These are phyloP conservation scores for Poecilia velifera DNA, from an alignment of 2,797 vertebrate genomes.

Conservation along the genomic window DNA sequence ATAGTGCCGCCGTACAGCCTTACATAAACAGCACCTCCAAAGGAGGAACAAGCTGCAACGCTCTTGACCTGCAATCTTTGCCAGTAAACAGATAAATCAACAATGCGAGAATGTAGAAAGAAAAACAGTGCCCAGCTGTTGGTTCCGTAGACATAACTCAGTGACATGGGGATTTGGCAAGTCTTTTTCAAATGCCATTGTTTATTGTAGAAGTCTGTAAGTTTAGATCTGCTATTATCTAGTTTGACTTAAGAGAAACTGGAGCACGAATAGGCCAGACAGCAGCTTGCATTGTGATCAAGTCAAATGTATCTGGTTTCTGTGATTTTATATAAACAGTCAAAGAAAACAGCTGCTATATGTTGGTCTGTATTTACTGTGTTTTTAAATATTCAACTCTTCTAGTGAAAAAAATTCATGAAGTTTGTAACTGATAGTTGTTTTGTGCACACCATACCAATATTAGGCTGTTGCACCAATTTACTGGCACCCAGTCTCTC, in stretches of 20 bases:
- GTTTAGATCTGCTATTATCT: conserved; percentile 48
- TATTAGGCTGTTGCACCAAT: background rate
- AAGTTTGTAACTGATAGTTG: background rate
- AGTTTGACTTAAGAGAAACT: conserved; percentile 40
- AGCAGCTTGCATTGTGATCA: conserved; percentile 25
- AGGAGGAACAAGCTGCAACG: conserved; percentile 56
- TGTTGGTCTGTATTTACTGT: background rate
- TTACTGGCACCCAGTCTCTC: background rate
- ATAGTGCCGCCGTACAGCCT: conserved; percentile 69
- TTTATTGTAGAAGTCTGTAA: conserved; percentile 44
- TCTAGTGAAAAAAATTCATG: background rate
- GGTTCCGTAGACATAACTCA: conserved; percentile 44
- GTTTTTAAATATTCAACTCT: background rate
- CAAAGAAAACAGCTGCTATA: background rate
- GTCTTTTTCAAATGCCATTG: conserved; percentile 46
- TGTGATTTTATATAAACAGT: conserved; percentile 1
- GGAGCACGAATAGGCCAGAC: conserved; percentile 13
- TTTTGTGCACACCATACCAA: background rate
- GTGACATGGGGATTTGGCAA: conserved; percentile 30
- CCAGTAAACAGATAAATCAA: conserved; percentile 68
- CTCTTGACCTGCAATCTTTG: conserved; percentile 63
- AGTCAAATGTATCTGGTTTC: background rate
- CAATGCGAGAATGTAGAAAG: conserved; percentile 41
- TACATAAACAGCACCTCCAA: conserved; percentile 79
- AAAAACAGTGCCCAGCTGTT: conserved; percentile 47